Evolutionary conservation across 2,113 vertebrate species (phyloP), one percentile per base, ranked within the genome.

Genomic region (Eulacestoma nigropectus): DNA sequence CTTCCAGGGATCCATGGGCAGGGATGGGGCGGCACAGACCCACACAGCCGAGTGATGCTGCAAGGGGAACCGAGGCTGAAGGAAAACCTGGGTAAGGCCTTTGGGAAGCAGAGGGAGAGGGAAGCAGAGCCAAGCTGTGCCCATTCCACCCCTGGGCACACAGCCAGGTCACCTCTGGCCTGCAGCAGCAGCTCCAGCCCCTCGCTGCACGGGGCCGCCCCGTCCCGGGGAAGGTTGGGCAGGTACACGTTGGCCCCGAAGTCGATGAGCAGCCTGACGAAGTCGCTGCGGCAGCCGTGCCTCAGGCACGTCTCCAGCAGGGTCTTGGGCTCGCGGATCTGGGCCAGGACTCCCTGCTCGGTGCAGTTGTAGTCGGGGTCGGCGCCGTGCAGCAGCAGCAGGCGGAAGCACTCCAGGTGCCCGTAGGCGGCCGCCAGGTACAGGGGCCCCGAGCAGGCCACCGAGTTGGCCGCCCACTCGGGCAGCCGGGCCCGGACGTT

Each of bases 281-380:
- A 99, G 56, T 99, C 98, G 1, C 93, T 69, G 35, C 90, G 97
- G 70, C 99, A 99, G 76, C 99, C 98, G 11, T 99, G 98, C 53
- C 98, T 98, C 55, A 99, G 97, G 80, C 99, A 99, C 94, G 98
- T 98, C 93, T 99, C 99, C 86, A 99, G 95, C 23, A 99, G 98
- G 0, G 98, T 99, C 91, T 98, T 99, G 41, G 98, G 98, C 78
- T 98, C 97, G 81, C 98, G 98, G 50, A 99, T 97, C 60, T 98
- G 97, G 19, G 97, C 96, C 21, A 99, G 87, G 37, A 99, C 97
- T 62, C 83, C 98, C 98, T 97, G 95, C 16, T 99, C 98, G 0
- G 97, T 98, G 97, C 99, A 99, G 97, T 99, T 99, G 86, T 98
- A 99, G 97, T 99, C 79, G 5, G 99, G 99, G 74, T 99, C 98